A percentile compares a stretch with the other conserved stretches of the same genome.
Conservation (phyloP, 2,888 invertebrate species). For the Cheilosia impressa region DNA sequence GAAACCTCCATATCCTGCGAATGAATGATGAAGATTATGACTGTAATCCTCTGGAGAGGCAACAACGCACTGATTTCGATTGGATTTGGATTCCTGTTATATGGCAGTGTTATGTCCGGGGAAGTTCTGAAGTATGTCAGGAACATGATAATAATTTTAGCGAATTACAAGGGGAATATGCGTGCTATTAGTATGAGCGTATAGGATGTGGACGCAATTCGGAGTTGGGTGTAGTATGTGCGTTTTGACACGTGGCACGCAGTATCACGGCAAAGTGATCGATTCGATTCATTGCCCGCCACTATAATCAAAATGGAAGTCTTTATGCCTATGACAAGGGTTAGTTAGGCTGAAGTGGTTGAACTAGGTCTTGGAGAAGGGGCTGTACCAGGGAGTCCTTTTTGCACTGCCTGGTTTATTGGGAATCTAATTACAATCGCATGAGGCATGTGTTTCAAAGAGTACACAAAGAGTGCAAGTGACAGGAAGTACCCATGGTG, state of each 20-base stretch:
- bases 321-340: slow-evolving; percentile 20
- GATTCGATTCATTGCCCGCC: slow-evolving; percentile 42
- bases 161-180: slow-evolving; percentile 64
- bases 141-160: slow-evolving; percentile 72
- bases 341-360: slow-evolving; percentile 16
- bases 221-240: not conserved
- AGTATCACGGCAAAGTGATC: slow-evolving; percentile 50
- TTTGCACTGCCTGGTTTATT: not conserved
- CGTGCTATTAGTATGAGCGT: slow-evolving; percentile 35
- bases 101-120: not conserved
- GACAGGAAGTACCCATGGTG: not conserved
- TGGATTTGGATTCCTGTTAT: slow-evolving; percentile 44
- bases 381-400: not conserved
- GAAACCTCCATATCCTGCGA: slow-evolving; percentile 55
- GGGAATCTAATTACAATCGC: slow-evolving; percentile 1
- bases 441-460: not conserved
- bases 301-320: not conserved
- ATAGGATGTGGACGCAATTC: not conserved
- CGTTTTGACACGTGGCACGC: slow-evolving; percentile 62
- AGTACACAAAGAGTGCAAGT: not conserved
- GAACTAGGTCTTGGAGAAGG: not conserved
- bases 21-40: slow-evolving; percentile 67
- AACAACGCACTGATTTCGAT: slow-evolving; percentile 50
- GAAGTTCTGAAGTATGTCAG: slow-evolving; percentile 59
- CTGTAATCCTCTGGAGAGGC: slow-evolving; percentile 55